Conservation (phyloP, 2,113 vertebrate genomes). For the Chionomys nivalis region DNA sequence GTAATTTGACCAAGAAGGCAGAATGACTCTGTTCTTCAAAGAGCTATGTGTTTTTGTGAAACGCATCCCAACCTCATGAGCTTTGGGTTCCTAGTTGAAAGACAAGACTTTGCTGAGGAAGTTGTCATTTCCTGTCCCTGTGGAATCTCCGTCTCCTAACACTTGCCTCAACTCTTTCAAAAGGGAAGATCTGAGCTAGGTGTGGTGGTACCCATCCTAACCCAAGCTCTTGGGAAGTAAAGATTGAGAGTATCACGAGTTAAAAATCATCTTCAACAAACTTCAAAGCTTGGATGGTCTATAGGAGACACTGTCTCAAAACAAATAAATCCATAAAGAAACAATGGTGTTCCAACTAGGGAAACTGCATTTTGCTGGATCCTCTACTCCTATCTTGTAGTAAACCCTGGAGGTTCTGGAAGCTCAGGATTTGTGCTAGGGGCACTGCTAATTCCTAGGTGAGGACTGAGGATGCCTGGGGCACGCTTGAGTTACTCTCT, state of each 20-base stretch:
- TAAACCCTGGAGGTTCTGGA: neutral
- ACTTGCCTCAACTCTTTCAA: neutral
- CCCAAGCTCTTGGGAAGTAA: neutral
- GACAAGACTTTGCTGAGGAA: neutral
- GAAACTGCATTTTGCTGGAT: neutral
- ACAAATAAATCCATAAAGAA: neutral
- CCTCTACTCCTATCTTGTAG: slow-evolving; percentile 42
- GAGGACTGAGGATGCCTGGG: neutral
- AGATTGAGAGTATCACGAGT: neutral
- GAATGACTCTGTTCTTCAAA: neutral
- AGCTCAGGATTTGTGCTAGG: neutral
- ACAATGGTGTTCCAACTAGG: neutral
- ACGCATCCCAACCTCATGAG: neutral
- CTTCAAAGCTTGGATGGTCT: neutral
- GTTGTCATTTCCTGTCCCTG: neutral
- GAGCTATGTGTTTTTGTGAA: neutral
- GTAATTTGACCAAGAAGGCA: neutral
- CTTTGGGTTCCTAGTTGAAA: neutral
- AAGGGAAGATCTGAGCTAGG: neutral
- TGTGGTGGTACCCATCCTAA: neutral
- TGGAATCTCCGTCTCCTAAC: neutral
- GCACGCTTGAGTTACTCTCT: slow-evolving; percentile 30
- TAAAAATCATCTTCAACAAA: neutral
- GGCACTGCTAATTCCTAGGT: neutral
- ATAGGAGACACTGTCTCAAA: neutral